Conservation (phyloP, 2,113 vertebrate species). For the Puffinus mauretanicus region DNA sequence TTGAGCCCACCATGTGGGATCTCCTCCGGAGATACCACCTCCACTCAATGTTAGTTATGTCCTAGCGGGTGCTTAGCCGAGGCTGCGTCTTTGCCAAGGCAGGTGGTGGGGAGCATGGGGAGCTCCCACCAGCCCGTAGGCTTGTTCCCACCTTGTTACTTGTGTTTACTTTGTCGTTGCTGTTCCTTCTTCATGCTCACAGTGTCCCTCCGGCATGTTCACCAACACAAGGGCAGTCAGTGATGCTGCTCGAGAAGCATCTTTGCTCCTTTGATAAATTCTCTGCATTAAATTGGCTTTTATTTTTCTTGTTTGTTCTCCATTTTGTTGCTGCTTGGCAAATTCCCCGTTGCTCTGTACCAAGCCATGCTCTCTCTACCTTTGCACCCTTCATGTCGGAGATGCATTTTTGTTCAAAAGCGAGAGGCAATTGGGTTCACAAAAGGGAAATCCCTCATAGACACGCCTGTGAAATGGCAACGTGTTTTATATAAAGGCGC, state of each 20-base stretch:
- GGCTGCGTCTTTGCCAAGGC: background rate
- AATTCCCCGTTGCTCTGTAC: background rate
- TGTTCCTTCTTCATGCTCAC: background rate
- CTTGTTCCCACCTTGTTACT: background rate
- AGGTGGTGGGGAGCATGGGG: background rate
- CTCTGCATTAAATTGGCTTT: slow-evolving; percentile 2
- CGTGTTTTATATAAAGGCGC: background rate
- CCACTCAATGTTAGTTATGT: background rate
- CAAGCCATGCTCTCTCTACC: background rate
- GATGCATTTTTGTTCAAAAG: slow-evolving; percentile 3
- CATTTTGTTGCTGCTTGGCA: background rate
- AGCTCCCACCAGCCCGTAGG: background rate
- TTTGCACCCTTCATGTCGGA: background rate
- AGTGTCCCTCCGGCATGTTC: background rate
- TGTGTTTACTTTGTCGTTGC: background rate
- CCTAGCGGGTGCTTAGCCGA: background rate
- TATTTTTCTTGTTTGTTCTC: slow-evolving; percentile 21
- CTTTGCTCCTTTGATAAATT: background rate
- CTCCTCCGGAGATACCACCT: background rate
- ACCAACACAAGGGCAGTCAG: background rate
- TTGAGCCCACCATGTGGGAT: background rate
- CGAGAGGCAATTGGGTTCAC: background rate
- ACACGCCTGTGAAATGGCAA: background rate
- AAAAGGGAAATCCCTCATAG: slow-evolving; percentile 7
- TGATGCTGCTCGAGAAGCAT: background rate